A percentile compares a stretch with the other conserved stretches of the same genome.
Evolutionary conservation across 2,797 vertebrate species (phyloP).

Genomic region (Orientallactaga sibirica): DNA sequence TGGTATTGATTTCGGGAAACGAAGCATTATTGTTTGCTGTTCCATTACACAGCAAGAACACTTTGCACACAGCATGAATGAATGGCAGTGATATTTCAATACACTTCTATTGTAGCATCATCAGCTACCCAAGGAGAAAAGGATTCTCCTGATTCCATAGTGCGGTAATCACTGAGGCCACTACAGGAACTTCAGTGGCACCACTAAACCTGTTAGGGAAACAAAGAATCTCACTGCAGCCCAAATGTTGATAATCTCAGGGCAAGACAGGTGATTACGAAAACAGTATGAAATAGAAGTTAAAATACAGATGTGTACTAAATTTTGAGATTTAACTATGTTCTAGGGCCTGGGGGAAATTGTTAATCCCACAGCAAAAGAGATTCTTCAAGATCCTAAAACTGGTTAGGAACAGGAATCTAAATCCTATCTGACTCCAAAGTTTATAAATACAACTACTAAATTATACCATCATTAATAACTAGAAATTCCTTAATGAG

Average conservation of each 20-base stretch:
- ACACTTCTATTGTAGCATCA: slow-evolving; percentile 58
- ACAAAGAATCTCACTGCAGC: slow-evolving; percentile 55
- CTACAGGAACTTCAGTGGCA: neutral
- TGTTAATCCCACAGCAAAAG: neutral
- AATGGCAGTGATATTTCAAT: neutral
- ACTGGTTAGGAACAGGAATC: neutral
- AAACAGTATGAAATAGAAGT: slow-evolving; percentile 37
- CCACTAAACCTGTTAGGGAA: slow-evolving; percentile 37
- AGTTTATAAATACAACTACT: neutral
- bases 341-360: neutral
- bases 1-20: neutral
- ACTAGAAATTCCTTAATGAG: slow-evolving; percentile 1
- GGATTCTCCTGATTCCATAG: slow-evolving; percentile 25
- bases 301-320: slow-evolving; percentile 10
- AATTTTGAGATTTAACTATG: neutral
- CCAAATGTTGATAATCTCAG: slow-evolving; percentile 5
- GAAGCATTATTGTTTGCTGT: neutral
- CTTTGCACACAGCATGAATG: slow-evolving; percentile 1
- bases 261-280: slow-evolving; percentile 2
- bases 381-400: neutral
- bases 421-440: neutral
- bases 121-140: slow-evolving; percentile 40
- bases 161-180: slow-evolving; percentile 27
- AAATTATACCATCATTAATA: neutral
- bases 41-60: slow-evolving; percentile 3